Conservation (phyloP, 2,113 vertebrate species). For the Pandion haliaetus region DNA sequence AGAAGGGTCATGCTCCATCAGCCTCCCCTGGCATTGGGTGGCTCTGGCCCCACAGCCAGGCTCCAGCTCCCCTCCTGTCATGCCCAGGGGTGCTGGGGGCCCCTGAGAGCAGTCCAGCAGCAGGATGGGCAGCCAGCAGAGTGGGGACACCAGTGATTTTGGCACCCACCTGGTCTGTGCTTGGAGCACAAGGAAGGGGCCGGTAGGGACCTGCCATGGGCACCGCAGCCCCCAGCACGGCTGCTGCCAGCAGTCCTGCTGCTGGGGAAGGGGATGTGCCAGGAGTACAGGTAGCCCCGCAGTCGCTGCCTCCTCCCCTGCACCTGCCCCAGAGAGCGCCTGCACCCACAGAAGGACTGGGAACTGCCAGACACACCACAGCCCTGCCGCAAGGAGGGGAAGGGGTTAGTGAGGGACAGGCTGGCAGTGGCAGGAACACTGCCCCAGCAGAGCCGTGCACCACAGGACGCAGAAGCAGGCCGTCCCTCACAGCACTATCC, state of each 20-base stretch:
- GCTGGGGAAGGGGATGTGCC: neutral
- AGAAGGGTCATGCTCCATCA: neutral
- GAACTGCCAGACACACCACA: neutral
- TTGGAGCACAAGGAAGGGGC: neutral
- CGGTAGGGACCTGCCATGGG: fast-evolving
- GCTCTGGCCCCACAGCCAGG: neutral
- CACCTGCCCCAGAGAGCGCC: neutral
- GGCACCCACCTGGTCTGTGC: neutral
- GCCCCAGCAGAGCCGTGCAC: neutral
- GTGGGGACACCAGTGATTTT: neutral
- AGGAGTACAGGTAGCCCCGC: neutral
- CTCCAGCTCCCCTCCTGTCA: neutral
- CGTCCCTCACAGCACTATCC: neutral
- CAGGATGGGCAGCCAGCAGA: neutral
- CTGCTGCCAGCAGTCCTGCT: neutral
- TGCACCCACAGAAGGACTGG: neutral
- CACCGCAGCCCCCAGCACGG: neutral
- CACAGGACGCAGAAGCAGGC: neutral
- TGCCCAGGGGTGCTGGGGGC: neutral
- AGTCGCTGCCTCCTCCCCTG: neutral
- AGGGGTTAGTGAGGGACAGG: neutral
- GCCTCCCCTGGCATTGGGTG: fast-evolving
- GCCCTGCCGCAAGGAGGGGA: neutral
- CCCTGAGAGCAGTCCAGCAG: neutral
- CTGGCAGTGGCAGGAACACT: neutral